Conservation (phyloP, 2,113 vertebrate genomes). For the Neomonachus schauinslandi region DNA sequence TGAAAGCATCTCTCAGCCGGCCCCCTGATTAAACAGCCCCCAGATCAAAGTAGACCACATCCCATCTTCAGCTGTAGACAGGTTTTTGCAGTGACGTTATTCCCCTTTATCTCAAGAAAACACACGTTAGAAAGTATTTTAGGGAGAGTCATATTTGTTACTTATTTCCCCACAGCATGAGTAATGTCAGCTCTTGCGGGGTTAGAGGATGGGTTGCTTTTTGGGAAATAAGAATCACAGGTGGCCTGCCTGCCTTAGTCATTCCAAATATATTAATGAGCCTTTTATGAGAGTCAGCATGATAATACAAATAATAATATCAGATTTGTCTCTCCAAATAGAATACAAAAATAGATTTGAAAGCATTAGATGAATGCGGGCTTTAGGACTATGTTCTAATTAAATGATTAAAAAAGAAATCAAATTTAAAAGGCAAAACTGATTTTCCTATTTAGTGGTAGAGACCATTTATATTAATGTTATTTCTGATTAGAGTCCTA, state of each 20-base stretch:
- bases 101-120: background rate
- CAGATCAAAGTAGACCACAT: background rate
- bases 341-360: slow-evolving; percentile 21
- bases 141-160: background rate
- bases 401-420: slow-evolving; percentile 1
- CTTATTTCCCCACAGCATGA: background rate
- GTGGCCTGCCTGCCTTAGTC: background rate
- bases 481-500: background rate
- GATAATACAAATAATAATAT: background rate
- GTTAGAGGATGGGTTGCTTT: background rate
- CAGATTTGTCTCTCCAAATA: background rate
- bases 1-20: background rate
- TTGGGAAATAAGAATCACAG: background rate
- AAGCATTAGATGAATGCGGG: background rate
- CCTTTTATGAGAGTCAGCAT: background rate
- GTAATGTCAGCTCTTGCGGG: background rate
- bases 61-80: background rate
- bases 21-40: background rate
- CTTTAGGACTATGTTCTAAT: background rate
- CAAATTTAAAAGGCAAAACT: background rate
- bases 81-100: background rate
- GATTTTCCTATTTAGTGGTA: slow-evolving; percentile 37
- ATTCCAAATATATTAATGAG: background rate
- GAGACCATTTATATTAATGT: slow-evolving; percentile 5
- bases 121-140: background rate